These are phyloP conservation scores for Agapornis canus DNA, from an alignment of 2,797 vertebrate species.

Conservation along the genomic window DNA sequence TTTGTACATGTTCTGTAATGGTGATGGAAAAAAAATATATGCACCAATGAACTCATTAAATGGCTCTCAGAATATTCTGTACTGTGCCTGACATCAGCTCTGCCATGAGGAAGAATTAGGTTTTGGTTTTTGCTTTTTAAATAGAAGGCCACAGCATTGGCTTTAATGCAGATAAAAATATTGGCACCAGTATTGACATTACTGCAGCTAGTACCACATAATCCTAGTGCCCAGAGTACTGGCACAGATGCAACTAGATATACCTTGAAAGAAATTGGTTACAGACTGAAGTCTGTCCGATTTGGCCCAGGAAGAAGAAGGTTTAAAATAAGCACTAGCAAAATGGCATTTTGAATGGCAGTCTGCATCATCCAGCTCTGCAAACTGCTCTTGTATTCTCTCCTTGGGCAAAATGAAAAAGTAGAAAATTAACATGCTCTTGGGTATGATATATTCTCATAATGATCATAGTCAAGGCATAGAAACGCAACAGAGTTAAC, in stretches of 20 bases:
- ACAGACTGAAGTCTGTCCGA: constrained; percentile 13
- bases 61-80: neutral
- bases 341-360: constrained; percentile 24
- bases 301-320: constrained; percentile 34
- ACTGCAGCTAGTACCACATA: neutral
- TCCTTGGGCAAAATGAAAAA: constrained; percentile 25
- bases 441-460: neutral
- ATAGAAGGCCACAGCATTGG: neutral
- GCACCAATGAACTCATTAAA: neutral
- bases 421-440: neutral
- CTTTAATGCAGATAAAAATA: constrained; percentile 47
- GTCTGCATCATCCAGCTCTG: neutral
- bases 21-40: neutral
- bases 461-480: neutral
- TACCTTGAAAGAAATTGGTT: constrained; percentile 48
- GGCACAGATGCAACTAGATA: constrained; percentile 33
- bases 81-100: neutral
- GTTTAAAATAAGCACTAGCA: constrained; percentile 4
- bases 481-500: neutral
- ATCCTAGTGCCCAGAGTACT: constrained; percentile 14
- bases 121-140: constrained; percentile 10
- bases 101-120: neutral
- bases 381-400: neutral
- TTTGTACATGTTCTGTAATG: neutral
- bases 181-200: constrained; percentile 42